Percentiles rank a stretch among this genome's conserved stretches.
Conservation (phyloP, 1,140 invertebrate species). For the Hyles euphorbiae region DNA sequence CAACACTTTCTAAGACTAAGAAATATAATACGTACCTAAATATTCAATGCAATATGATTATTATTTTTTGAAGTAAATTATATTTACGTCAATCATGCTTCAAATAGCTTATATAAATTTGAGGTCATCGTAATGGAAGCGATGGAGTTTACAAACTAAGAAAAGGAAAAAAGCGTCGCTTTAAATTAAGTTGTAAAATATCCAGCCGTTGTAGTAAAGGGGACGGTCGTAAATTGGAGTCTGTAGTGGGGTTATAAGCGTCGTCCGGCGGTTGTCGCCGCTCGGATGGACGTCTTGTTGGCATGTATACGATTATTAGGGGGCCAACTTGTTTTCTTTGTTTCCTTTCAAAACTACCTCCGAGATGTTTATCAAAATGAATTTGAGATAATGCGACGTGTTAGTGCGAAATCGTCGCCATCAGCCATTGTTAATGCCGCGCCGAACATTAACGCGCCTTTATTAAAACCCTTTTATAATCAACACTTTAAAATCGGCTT, state of each 20-base stretch:
- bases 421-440: constrained; percentile 49
- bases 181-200: constrained; percentile 64
- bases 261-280: constrained; percentile 25
- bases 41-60: too few relatives aligned
- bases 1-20: too few relatives aligned
- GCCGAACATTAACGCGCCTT: constrained; percentile 24
- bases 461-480: constrained; percentile 55
- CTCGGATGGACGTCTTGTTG: constrained; percentile 40
- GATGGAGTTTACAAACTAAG: not conserved
- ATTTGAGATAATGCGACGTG: constrained; percentile 35
- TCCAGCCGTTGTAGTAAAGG: constrained; percentile 43
- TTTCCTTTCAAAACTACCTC: constrained; percentile 55
- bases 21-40: too few relatives aligned
- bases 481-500: constrained; percentile 51
- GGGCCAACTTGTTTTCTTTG: constrained; percentile 63
- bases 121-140: not conserved
- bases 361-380: constrained; percentile 51
- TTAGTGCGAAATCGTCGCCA: constrained; percentile 26
- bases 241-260: constrained; percentile 58
- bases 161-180: not conserved
- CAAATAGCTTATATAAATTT: too few relatives aligned
- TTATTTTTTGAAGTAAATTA: too few relatives aligned
- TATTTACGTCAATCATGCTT: too few relatives aligned
- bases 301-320: constrained; percentile 66
- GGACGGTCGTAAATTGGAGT: constrained; percentile 57